A percentile compares a stretch with the other conserved stretches of the same genome.
These are phyloP conservation scores for Xiphophorus birchmanni DNA, from an alignment of 2,797 vertebrate species.

Conservation along the genomic window DNA sequence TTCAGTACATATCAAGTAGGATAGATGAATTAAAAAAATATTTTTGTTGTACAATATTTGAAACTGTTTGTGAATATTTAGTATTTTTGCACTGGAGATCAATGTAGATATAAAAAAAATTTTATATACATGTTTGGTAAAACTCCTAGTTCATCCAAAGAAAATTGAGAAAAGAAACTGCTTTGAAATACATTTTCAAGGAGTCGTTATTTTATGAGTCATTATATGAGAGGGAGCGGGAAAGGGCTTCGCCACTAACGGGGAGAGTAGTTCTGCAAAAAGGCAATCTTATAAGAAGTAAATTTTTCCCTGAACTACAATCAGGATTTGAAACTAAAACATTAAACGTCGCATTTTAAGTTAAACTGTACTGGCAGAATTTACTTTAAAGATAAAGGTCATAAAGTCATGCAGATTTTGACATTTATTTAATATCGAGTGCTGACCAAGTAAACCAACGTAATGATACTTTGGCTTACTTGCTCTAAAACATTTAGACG, in stretches of 20 bases:
- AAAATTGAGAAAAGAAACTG: background rate
- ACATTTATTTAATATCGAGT: background rate
- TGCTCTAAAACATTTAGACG: background rate
- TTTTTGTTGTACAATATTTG: background rate
- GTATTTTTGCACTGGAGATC: background rate
- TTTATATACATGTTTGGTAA: background rate
- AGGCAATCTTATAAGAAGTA: background rate
- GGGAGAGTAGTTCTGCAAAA: constrained; percentile 1
- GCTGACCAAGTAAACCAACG: background rate
- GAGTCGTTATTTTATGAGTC: background rate
- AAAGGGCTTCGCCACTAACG: background rate
- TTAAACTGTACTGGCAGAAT: background rate
- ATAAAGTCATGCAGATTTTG: background rate
- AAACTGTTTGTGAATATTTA: background rate
- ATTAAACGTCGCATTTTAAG: background rate
- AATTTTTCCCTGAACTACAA: background rate
- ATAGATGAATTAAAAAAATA: background rate
- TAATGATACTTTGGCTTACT: background rate
- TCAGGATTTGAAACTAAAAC: constrained; percentile 10
- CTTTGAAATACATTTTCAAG: background rate
- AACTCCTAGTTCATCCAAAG: background rate
- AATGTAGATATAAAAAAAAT: background rate
- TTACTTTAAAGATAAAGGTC: background rate
- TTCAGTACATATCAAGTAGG: background rate
- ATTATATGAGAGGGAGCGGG: background rate